phyloP scores from a whole-genome alignment of 1,140 invertebrate species.

The Atta texana region DNA sequence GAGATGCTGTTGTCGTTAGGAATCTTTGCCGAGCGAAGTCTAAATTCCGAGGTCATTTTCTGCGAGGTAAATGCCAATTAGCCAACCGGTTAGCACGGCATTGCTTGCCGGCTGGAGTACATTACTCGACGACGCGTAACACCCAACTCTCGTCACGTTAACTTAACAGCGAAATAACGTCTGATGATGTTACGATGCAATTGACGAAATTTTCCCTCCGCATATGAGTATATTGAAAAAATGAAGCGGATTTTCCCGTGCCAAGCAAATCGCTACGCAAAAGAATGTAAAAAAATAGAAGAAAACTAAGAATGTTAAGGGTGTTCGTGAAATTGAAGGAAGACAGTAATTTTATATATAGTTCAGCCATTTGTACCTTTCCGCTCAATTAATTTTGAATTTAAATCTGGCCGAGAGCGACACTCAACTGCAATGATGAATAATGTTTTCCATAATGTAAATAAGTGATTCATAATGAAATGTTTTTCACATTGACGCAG shows the following conservation, averaged over 20 bases:
- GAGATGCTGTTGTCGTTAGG: slow-evolving; percentile 19
- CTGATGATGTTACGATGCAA: slow-evolving; percentile 42
- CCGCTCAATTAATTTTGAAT: slow-evolving; percentile 8
- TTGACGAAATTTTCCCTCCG: slow-evolving; percentile 43
- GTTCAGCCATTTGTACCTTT: not conserved
- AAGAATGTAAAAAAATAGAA: not conserved
- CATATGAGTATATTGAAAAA: slow-evolving; percentile 31
- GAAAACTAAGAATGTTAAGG: not conserved
- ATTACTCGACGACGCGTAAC: slow-evolving; percentile 67
- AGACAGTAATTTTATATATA: not conserved
- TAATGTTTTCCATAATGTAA: not conserved
- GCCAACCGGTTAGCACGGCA: slow-evolving; percentile 76
- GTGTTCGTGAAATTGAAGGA: not conserved
- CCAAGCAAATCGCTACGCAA: not conserved
- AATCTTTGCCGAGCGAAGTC: slow-evolving; percentile 50
- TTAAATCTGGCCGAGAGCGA: slow-evolving; percentile 9
- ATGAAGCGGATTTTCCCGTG: too few relatives aligned
- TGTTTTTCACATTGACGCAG: not conserved
- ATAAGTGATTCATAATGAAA: not conserved
- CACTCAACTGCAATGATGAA: not conserved
- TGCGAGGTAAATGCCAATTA: slow-evolving; percentile 80
- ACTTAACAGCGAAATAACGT: slow-evolving; percentile 67
- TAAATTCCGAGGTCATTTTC: slow-evolving; percentile 77
- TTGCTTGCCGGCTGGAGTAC: slow-evolving; percentile 67
- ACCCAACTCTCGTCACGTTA: slow-evolving; percentile 1